Conservation (phyloP, 2,888 invertebrate species). For the Mycalesis mineus region DNA sequence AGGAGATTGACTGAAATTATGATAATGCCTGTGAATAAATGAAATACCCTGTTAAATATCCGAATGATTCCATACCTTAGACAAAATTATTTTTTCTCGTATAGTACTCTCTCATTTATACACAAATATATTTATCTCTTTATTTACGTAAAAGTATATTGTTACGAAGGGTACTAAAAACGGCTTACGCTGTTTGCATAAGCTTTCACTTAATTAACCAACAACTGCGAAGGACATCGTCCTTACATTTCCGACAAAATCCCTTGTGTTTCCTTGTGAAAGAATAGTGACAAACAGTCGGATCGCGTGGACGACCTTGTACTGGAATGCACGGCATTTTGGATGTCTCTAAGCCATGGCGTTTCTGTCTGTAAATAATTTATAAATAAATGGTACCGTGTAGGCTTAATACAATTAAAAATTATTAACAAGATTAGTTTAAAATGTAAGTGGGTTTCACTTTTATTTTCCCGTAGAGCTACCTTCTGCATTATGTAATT, state of each 20-base stretch:
- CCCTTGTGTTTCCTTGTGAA: slow-evolving; percentile 24
- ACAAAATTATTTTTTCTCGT: no score
- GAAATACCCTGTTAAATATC: no score
- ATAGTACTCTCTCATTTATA: no score
- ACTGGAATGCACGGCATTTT: slow-evolving; percentile 21
- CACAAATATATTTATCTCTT: no score
- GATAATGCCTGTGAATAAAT: no score
- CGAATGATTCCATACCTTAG: no score
- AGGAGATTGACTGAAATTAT: no score
- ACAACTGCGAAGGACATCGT: slow-evolving; percentile 22
- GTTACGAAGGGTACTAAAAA: not conserved
- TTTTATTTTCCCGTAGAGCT: no score
- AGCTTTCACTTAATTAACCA: slow-evolving; percentile 25
- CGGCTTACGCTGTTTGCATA: not conserved
- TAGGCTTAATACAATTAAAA: not conserved
- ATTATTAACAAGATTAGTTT: no score
- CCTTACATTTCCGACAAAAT: slow-evolving; percentile 19
- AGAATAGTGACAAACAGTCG: slow-evolving; percentile 43
- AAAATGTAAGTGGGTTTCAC: no score
- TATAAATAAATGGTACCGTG: not conserved
- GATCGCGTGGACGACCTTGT: slow-evolving; percentile 45
- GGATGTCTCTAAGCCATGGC: not conserved
- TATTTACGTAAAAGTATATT: not conserved
- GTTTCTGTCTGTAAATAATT: not conserved
- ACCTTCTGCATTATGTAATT: no score